Evolutionary conservation across 2,888 invertebrate species (phyloP).

Genomic region (Apamea sordens): DNA sequence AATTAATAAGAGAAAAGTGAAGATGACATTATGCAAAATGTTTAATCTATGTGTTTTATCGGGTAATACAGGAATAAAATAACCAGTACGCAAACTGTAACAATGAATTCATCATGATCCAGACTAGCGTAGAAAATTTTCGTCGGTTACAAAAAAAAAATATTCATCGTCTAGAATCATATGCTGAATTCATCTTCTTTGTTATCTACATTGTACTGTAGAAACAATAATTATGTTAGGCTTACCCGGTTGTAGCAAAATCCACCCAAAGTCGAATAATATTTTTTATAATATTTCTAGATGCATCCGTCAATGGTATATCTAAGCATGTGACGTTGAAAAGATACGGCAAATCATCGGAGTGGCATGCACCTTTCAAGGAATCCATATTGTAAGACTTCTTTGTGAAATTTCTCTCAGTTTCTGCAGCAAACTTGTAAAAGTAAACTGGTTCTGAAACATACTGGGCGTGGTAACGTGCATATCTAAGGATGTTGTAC

Average conservation of each 20-base stretch:
- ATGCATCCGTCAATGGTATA: slow-evolving; percentile 81
- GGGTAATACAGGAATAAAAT: too few species aligned
- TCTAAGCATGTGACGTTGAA: slow-evolving; percentile 82
- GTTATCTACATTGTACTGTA: too few species aligned
- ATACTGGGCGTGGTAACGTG: slow-evolving; percentile 74
- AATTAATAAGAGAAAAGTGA: not conserved
- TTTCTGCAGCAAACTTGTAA: slow-evolving; percentile 83
- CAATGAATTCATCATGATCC: too few species aligned
- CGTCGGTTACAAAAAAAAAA: too few species aligned
- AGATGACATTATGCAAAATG: not conserved
- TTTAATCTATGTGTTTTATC: not conserved
- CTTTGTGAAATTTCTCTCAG: slow-evolving; percentile 84
- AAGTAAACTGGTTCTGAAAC: slow-evolving; percentile 77
- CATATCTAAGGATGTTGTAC: slow-evolving; percentile 82
- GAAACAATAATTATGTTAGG: slow-evolving; percentile 4
- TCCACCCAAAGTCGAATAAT: slow-evolving; percentile 82
- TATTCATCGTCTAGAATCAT: too few species aligned
- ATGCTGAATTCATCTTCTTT: too few species aligned
- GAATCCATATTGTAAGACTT: slow-evolving; percentile 80
- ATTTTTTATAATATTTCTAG: slow-evolving; percentile 75
- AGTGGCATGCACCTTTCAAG: slow-evolving; percentile 83
- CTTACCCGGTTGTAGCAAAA: slow-evolving; percentile 85
- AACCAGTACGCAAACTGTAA: too few species aligned
- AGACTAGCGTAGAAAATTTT: too few species aligned
- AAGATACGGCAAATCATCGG: slow-evolving; percentile 84